Conservation (phyloP, 2,113 vertebrate genomes). For the Epinephelus cyanopodus region DNA sequence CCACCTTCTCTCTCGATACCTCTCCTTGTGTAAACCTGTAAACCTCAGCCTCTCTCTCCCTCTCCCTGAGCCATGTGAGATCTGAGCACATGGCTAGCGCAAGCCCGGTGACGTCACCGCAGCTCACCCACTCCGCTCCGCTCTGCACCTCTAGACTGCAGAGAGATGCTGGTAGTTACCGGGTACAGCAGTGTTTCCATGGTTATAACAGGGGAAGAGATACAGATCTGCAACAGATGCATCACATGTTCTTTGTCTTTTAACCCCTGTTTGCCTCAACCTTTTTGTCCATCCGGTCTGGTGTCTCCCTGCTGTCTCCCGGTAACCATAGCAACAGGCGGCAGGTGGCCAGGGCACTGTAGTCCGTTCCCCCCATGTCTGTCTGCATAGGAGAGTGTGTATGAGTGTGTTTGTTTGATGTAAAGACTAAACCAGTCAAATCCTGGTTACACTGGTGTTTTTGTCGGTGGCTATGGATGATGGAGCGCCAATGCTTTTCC, state of each 20-base stretch:
- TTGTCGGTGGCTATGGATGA: neutral
- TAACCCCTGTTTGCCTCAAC: neutral
- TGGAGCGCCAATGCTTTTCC: neutral
- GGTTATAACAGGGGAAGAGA: neutral
- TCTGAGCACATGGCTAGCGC: constrained; percentile 83
- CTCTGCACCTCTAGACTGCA: constrained; percentile 41
- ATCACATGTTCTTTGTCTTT: constrained; percentile 12
- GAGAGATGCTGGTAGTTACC: constrained; percentile 22
- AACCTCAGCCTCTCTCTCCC: constrained; percentile 10
- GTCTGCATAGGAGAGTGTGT: neutral
- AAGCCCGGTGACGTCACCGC: constrained; percentile 72
- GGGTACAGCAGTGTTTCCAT: constrained; percentile 31
- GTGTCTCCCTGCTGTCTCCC: constrained; percentile 24
- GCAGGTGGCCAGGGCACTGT: constrained; percentile 57
- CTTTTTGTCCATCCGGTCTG: neutral
- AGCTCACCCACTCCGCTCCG: constrained; percentile 38
- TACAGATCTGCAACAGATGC: constrained; percentile 3
- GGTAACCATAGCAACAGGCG: constrained; percentile 70
- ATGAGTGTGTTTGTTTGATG: constrained; percentile 1
- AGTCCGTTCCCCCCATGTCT: constrained; percentile 19
- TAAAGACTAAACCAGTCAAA: constrained; percentile 9
- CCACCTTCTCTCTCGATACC: neutral
- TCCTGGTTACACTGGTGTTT: constrained; percentile 1
- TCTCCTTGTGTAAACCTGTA: constrained; percentile 26
- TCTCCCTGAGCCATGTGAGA: constrained; percentile 78